Evolutionary conservation across 2,797 vertebrate species (phyloP).

Genomic region (Xiphorhynchus erythropygius): DNA sequence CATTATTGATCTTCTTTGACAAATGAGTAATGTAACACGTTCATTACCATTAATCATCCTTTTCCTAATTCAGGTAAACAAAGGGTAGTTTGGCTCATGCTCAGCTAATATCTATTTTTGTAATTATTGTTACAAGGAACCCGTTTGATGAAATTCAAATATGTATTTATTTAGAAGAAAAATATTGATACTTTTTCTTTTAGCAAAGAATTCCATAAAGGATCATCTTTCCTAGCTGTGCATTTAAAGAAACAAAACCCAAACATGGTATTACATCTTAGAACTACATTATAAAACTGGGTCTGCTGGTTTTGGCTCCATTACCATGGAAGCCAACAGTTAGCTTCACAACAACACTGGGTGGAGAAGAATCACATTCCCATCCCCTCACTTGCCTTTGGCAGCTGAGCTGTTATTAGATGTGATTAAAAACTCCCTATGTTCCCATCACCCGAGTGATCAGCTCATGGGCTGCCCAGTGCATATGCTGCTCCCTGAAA

Average conservation of each 20-base stretch:
- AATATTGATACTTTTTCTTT: conserved; percentile 45
- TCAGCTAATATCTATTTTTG: neutral
- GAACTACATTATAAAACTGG: neutral
- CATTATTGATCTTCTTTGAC: conserved; percentile 62
- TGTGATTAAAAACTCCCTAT: neutral
- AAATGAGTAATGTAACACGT: conserved; percentile 55
- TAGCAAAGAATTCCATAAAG: neutral
- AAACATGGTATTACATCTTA: neutral
- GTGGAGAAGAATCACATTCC: neutral
- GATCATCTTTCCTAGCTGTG: conserved; percentile 29
- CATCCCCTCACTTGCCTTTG: neutral
- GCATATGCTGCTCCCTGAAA: neutral
- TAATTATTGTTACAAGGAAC: conserved; percentile 53
- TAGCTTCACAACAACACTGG: neutral
- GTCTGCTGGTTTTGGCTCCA: conserved; percentile 4
- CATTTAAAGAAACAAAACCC: neutral
- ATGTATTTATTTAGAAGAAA: conserved; percentile 49
- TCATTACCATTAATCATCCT: conserved; percentile 58
- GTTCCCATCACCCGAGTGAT: accelerated
- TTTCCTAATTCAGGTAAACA: conserved; percentile 53
- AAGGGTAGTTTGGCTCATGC: neutral
- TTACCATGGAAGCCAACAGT: neutral
- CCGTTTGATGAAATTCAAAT: conserved; percentile 39
- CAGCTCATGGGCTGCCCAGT: neutral
- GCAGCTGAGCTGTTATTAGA: conserved; percentile 13